phyloP scores from a whole-genome alignment of 53 echinoderm and acorn worm genomes.

The Mesocentrotus franciscanus region DNA sequence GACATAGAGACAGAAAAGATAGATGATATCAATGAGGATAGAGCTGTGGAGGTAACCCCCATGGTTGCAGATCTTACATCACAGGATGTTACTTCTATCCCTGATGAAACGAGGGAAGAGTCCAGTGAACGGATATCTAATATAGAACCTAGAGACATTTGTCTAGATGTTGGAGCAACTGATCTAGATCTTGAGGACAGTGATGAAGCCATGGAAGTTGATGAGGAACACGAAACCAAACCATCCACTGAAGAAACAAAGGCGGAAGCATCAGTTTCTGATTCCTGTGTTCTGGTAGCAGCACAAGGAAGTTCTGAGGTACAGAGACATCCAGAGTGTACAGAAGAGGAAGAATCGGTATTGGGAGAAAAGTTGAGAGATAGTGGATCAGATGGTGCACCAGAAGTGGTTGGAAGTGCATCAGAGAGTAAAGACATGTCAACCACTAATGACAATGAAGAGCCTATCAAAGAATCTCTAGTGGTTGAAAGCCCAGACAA shows the following conservation, averaged over 20 bases:
- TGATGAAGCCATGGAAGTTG: conserved; percentile 16
- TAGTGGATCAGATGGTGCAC: not conserved
- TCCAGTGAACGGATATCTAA: not conserved
- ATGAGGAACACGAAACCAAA: not conserved
- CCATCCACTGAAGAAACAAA: not conserved
- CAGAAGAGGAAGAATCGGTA: not conserved
- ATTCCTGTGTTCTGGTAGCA: not conserved
- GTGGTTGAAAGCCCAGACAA: not conserved
- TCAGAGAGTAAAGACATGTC: not conserved
- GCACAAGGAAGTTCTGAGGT: not conserved
- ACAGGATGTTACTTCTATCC: not conserved
- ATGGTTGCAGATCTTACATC: not conserved
- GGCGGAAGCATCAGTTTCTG: not conserved
- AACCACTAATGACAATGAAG: not conserved
- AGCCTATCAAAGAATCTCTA: not conserved
- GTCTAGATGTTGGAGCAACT: not conserved
- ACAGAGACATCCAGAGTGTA: not conserved
- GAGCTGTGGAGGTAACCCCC: not conserved
- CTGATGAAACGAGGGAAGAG: not conserved
- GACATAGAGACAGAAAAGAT: not conserved
- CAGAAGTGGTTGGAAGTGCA: not conserved
- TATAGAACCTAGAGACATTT: not conserved
- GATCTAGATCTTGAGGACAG: not conserved
- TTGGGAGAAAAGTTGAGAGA: not conserved
- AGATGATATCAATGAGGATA: not conserved